Evolutionary conservation across 2,888 invertebrate genomes (phyloP).

Genomic region (Octonoba sinensis): DNA sequence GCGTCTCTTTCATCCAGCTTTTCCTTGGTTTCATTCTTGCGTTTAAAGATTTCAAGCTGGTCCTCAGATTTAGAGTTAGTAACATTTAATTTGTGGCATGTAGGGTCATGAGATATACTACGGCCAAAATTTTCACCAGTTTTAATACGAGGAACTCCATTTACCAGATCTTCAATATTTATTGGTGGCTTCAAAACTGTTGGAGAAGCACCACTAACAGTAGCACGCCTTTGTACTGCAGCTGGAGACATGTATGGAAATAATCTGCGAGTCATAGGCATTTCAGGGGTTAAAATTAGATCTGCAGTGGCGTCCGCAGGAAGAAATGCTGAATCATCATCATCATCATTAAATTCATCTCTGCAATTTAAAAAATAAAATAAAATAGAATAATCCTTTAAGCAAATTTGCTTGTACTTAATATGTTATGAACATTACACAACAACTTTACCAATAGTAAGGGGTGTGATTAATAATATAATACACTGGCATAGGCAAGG

Average conservation of each 20-base stretch:
- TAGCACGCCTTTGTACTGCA: conserved; percentile 84
- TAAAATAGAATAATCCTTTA: neutral
- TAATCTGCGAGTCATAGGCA: conserved; percentile 14
- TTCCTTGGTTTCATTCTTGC: neutral
- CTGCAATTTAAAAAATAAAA: conserved; percentile 19
- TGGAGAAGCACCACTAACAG: conserved; percentile 87
- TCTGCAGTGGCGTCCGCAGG: conserved; percentile 67
- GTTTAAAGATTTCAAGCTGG: neutral
- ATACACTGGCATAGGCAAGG: too few relatives aligned
- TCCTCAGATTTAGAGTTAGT: neutral
- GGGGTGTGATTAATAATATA: too few relatives aligned
- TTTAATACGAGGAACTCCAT: conserved; percentile 45
- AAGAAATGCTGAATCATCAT: conserved; percentile 72
- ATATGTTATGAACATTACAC: too few relatives aligned
- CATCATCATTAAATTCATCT: conserved; percentile 62
- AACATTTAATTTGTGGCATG: conserved; percentile 37
- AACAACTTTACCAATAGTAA: too few relatives aligned
- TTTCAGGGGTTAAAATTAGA: conserved; percentile 21
- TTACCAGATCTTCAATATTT: conserved; percentile 75
- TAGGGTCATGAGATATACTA: conserved; percentile 66
- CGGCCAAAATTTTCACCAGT: conserved; percentile 64
- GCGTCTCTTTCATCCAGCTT: neutral
- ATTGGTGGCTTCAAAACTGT: conserved; percentile 76
- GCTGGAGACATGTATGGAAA: conserved; percentile 74
- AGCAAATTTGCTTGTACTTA: too few relatives aligned